Evolutionary conservation across 2,888 invertebrate genomes (phyloP), one percentile per base, ranked within the genome.

Genomic region (Dolichomitus sp.): DNA sequence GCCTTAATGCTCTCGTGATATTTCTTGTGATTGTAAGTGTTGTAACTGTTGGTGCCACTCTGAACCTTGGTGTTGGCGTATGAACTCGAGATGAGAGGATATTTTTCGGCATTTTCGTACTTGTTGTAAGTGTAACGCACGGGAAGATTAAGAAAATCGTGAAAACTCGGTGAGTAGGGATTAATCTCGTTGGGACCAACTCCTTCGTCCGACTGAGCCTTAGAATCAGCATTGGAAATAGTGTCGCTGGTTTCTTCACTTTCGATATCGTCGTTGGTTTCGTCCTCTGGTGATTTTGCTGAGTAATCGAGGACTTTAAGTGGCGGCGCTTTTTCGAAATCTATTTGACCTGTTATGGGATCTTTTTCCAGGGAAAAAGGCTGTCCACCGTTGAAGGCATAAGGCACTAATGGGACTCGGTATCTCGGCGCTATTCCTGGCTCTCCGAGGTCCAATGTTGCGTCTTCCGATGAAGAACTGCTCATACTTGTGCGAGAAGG

Each of bases 51-150:
- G 0, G 91, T 87, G 11, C 92, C 93, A 48, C 96, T 96, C 89
- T 96, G 96, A 33, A 96, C 95, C 90, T 96, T 97, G 0, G 96
- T 95, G 88, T 96, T 96, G 0, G 96, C 96, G 90, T 97, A 97
- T 1, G 96, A 96, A 88, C 95, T 96, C 0, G 96, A 96, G 72
- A 97, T 96, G 70, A 97, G 89, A 0, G 96, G 96, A 90, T 96
- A 96, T 0, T 96, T 96, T 6, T 91, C 90, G 14, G 89, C 87
- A 66, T 82, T 85, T 19, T 87, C 89, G 85, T 96, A 96, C 89
- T 96, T 96, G 40, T 96, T 95, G 0, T 96, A 95, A 12, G 96
- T 96, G 87, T 96, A 96, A 86, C 96, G 96, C 0, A 96, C 95
- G 0, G 96, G 96, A 27, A 96, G 91, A 91, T 96, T 96, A 0